Evolutionary conservation across 2,888 invertebrate species (phyloP), one percentile per base, ranked within the genome.

Genomic region (Heliconius hortense): DNA sequence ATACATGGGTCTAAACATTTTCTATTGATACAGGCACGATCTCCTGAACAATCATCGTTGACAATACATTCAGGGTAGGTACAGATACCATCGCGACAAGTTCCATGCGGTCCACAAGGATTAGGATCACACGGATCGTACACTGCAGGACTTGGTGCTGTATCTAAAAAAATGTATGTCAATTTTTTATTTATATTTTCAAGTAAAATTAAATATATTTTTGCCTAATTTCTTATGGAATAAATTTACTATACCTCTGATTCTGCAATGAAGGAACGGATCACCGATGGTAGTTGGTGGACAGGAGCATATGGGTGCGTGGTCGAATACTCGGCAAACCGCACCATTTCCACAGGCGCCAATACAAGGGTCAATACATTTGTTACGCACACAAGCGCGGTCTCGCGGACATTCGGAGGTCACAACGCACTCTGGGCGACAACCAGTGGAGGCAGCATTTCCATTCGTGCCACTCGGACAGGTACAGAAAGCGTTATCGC

Each of bases 61-160:
- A 97, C 96, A 11, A 97, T 94, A 88, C 98, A 98, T 88, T 98
- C 98, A 0, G 97, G 98, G 88, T 97, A 98, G 11, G 95, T 94
- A 82, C 96, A 96, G 77, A 94, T 91, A 28, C 96, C 95, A 74
- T 95, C 94, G 68, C 95, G 95, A 81, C 97, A 97, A 69, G 95
- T 92, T 59, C 96, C 96, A 84, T 96, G 96, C 74, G 96, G 95
- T 73, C 96, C 96, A 85, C 97, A 97, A 5, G 96, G 96, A 71
- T 96, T 95, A 39, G 96, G 96, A 80, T 95, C 94, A 84, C 97
- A 97, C 5, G 96, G 96, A 84, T 96, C 96, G 80, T 88, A 89
- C 18, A 83, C 82, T 39, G 92, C 83, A 28, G 90, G 86, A 80
- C 82, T 81, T 63, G 82, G 75, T 39, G 79, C 79, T 71, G 78